Evolutionary conservation across 2,888 invertebrate species (phyloP).

Genomic region (Troides oblongomaculatus): DNA sequence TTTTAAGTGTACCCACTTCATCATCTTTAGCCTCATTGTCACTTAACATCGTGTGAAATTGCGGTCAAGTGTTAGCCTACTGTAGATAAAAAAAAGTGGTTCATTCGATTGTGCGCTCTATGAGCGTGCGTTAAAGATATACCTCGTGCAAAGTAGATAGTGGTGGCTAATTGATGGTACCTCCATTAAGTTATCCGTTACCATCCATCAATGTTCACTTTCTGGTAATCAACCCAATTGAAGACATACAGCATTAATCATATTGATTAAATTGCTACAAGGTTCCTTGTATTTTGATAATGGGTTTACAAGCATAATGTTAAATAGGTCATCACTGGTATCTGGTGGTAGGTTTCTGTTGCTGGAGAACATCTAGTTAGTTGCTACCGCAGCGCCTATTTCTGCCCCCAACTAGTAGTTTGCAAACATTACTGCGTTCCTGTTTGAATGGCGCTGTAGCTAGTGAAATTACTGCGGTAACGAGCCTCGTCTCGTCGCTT

Average conservation of each 20-base stretch:
- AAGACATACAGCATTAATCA: background rate
- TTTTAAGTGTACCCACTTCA: no score
- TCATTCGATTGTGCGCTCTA: background rate
- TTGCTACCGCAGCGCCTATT: no score
- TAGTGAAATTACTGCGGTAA: no score
- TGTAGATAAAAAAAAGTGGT: background rate
- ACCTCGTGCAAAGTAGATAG: conserved; percentile 4
- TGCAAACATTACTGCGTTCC: no score
- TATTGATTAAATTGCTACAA: background rate
- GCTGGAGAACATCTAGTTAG: no score
- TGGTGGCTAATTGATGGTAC: conserved; percentile 7
- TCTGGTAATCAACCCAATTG: background rate
- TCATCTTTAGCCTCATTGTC: background rate
- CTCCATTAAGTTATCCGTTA: conserved; percentile 4
- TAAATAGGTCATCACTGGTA: background rate
- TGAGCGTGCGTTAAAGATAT: background rate
- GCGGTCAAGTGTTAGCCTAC: background rate
- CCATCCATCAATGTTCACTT: background rate
- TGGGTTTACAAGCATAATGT: background rate
- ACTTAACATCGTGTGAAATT: conserved; percentile 2
- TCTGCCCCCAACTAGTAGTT: no score
- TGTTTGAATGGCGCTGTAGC: no score
- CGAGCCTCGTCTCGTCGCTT: no score
- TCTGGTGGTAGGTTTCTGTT: no score
- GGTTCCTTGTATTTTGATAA: background rate